Base-by-base conservation (phyloP, 1,140 invertebrate species). In the Agraylea sexmaculata region DNA sequence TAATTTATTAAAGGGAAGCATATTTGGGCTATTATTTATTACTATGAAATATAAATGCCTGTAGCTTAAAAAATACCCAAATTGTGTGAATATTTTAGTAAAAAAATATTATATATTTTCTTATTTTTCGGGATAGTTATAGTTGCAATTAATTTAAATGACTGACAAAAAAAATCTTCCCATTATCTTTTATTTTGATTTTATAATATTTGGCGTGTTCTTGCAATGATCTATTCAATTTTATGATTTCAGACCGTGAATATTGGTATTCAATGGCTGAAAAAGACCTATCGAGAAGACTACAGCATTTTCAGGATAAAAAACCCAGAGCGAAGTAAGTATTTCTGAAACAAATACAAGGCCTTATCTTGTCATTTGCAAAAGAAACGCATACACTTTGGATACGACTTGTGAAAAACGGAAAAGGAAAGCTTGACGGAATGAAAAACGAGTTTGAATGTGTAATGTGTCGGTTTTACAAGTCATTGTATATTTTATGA, bases 241-340 rank as follows among this genome's bases (percentile, higher is more conserved):
- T n/a, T n/a, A n/a, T n/a, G n/a, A n/a, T 51, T 28, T 37, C 25
- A 48, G 40, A 52, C 34, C 51, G 50, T 22, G 49, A 46, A 25
- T 51, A 51, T 19, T 70, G 61, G 71, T 82, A 60, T 53, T 60
- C 55, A 60, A 75, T 58, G 68, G 84, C 58, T 12, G 74, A 54
- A 51, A 75, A 60, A 72, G 80, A 80, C 58, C 70, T 56, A 56
- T 72, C 62, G 55, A 74, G 59, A 62, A 56, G 70, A n/a, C 56
- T 73, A n/a, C 69, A 71, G 40, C 71, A 71, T 53, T 60, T 66
- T 3, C 53, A 57, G 2, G 68, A 70, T 43, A 66, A 66, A 43
- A 66, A 67, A 45, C 67, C 70, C 17, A 57, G 69, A 27, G 71
- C 71, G 4, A 72, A 71, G 63, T 73, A 61, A 64, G 69, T 68